Conservation (phyloP, 2,797 vertebrate genomes). For the Varecia variegata region DNA sequence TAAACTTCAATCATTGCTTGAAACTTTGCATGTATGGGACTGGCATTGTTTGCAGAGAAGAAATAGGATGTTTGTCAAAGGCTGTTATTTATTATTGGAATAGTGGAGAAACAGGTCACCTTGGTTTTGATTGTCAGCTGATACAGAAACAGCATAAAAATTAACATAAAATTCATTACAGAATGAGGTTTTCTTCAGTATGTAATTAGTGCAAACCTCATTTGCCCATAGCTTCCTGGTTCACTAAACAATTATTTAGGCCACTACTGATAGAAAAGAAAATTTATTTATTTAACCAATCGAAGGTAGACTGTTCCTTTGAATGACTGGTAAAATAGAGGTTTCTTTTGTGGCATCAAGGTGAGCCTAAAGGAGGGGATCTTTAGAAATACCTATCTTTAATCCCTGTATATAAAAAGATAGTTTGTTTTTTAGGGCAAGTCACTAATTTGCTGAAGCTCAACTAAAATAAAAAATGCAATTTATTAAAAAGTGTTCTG, state of each 20-base stretch:
- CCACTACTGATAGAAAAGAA: background rate
- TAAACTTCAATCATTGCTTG: background rate
- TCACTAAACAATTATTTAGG: slow-evolving; percentile 16
- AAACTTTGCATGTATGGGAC: background rate
- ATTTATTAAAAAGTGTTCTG: slow-evolving; percentile 1
- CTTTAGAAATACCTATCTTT: background rate
- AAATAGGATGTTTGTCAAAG: slow-evolving; percentile 48
- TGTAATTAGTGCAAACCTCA: slow-evolving; percentile 44
- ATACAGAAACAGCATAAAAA: slow-evolving; percentile 25
- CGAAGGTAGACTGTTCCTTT: background rate
- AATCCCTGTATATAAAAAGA: background rate
- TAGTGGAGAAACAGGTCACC: background rate
- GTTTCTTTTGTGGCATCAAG: background rate
- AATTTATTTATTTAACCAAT: slow-evolving; percentile 41
- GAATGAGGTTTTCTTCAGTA: slow-evolving; percentile 41
- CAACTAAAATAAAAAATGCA: slow-evolving; percentile 1
- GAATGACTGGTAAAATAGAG: slow-evolving; percentile 11
- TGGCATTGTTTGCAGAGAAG: slow-evolving; percentile 45
- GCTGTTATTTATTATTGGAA: slow-evolving; percentile 7
- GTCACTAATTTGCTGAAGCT: background rate
- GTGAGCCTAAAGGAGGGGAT: background rate
- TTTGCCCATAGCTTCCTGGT: background rate
- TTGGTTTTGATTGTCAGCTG: background rate
- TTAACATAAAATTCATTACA: slow-evolving; percentile 55
- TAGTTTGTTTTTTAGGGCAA: background rate